Evolutionary conservation across 2,797 vertebrate genomes (phyloP), one percentile per base, ranked within the genome.

Genomic region (Tachyglossus aculeatus): DNA sequence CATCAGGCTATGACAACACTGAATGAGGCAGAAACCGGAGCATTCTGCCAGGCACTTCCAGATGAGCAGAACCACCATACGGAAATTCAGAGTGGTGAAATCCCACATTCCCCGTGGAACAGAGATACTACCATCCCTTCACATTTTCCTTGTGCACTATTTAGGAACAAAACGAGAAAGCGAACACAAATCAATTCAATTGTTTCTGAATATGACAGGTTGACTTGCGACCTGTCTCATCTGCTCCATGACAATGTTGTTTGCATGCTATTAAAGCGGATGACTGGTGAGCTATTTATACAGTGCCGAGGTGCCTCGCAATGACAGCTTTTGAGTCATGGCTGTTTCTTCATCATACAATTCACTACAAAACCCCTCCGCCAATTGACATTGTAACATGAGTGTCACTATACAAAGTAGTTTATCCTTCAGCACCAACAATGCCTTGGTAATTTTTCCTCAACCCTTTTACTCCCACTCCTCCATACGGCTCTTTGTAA

Each of bases 311-410:
- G 62, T 66, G 69, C 67, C 56, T 66, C 52, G 8, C 0, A 12
- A 41, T 63, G 78, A 71, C 68, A 76, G 69, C 64, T 60, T 74
- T 55, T 64, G 78, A 88, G 61, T 82, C 71, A 64, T 11, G 60
- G 31, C 31, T 15, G 58, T 63, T 67, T 57, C 55, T 70, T 75
- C 65, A 38, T 21, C 62, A 1, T 11, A 38, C 19, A 50, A 60
- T 45, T 77, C 74, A 39, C 64, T 45, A 16, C 47, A 64, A 71
- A 64, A 21, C 32, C 54, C 71, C 22, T 64, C 34, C 27, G 16
- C 61, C 74, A 31, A 22, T 5, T 67, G 68, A 72, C 75, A 58
- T n/a, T 16, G 38, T 19, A 45, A 54, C 36, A 27, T 0, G 2
- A 51, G 25, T 56, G 63, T 71, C 67, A 41, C 40, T 43, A 13